These are phyloP conservation scores for Gasterosteus aculeatus DNA, from an alignment of 2,113 vertebrate genomes.

Conservation along the genomic window DNA sequence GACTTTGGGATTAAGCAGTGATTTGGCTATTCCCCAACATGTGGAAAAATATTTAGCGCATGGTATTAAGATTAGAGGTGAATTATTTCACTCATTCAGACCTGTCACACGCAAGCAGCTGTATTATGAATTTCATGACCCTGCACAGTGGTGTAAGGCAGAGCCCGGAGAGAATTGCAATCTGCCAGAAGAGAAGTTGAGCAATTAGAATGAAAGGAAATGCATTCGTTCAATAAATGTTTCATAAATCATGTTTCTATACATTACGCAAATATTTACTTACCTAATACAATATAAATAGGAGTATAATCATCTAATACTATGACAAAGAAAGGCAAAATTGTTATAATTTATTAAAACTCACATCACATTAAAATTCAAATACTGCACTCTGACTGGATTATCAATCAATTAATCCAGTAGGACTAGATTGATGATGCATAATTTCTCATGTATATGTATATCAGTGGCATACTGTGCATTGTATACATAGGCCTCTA, in stretches of 20 bases:
- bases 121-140: constrained; percentile 64
- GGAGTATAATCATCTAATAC: background rate
- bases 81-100: constrained; percentile 52
- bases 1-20: constrained; percentile 45
- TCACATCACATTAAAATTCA: background rate
- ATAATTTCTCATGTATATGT: too few species aligned
- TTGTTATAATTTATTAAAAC: constrained; percentile 1
- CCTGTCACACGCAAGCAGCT: constrained; percentile 15
- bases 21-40: constrained; percentile 52
- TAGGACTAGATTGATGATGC: background rate
- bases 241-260: background rate
- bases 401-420: background rate
- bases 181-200: constrained; percentile 6
- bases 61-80: constrained; percentile 20
- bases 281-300: background rate
- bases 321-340: background rate
- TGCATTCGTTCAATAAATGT: background rate
- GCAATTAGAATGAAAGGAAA: background rate
- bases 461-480: too few species aligned
- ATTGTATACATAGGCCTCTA: too few species aligned
- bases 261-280: background rate
- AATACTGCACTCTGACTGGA: background rate
- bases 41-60: constrained; percentile 26
- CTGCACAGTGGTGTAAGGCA: constrained; percentile 14
- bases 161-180: constrained; percentile 6